phyloP scores from a whole-genome alignment of 2,113 vertebrate species.

The Nansenia antarctica region DNA sequence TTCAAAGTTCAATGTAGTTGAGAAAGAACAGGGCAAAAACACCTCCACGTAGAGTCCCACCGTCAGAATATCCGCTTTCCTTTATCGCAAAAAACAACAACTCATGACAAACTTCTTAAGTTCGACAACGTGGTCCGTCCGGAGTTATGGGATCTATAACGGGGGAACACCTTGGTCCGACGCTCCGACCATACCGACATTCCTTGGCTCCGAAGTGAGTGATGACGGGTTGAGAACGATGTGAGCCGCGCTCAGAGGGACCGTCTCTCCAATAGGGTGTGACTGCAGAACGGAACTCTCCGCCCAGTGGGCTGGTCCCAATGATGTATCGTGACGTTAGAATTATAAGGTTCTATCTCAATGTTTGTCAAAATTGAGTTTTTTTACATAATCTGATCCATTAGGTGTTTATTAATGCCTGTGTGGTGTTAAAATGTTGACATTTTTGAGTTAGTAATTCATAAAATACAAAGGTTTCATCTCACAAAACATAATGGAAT shows the following conservation, averaged over 20 bases:
- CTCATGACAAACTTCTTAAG: background rate
- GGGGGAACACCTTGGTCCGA: background rate
- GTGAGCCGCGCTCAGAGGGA: background rate
- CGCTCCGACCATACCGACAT: background rate
- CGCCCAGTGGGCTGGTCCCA: background rate
- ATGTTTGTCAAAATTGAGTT: too few relatives aligned
- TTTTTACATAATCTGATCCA: too few relatives aligned
- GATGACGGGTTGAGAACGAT: background rate
- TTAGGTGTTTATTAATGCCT: too few relatives aligned
- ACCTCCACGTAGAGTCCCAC: background rate
- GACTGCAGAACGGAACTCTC: too few relatives aligned
- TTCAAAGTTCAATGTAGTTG: conserved; percentile 2
- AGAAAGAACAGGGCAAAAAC: background rate
- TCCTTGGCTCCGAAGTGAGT: background rate
- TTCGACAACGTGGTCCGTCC: background rate
- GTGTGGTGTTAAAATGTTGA: too few relatives aligned
- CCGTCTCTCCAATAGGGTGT: too few relatives aligned
- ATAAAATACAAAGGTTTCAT: too few relatives aligned
- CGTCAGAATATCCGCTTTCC: background rate
- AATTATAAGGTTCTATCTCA: too few relatives aligned
- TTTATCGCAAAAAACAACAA: background rate
- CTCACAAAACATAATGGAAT: too few relatives aligned
- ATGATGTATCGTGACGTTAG: too few relatives aligned
- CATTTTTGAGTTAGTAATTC: too few relatives aligned
- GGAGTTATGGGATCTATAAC: background rate